Evolutionary conservation across 1,140 invertebrate genomes (phyloP), one percentile per base, ranked within the genome.

Genomic region (Drosophila bocki): DNA sequence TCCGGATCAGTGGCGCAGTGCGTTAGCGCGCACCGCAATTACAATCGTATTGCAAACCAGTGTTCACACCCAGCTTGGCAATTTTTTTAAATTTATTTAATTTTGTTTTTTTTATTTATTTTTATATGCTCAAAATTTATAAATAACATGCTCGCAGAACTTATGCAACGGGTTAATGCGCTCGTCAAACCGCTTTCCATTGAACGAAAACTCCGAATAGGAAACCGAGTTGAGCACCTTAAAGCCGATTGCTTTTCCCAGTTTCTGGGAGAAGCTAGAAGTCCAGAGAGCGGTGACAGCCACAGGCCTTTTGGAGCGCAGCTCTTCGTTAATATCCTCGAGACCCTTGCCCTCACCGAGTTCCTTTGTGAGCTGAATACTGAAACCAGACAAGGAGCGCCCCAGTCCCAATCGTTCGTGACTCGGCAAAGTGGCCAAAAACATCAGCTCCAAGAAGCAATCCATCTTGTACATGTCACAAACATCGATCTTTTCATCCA

Each of bases 391-490:
- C 12, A 96, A 70, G 15, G 93, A 61, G 15, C 92, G 93, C 0
- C 93, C 95, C 39, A 96, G 93, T 48, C 94, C 94, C 35, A 93
- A 90, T 4, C 91, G 80, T 33, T 94, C 92, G 44, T 94, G 94
- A 11, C 93, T 82, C 0, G 93, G 92, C 12, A 94, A 60, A 0
- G 95, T 95, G 8, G 93, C 94, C 13, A 96, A 62, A 70, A 96
- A 96, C 95, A 96, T 95, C 13, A 96, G 83, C 88, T 96, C 95
- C 12, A 95, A 78, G n/a, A 95, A 93, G 68, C 95, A 95, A 42
- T 95, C 93, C 0, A 94, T 93, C 12, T 94, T 93, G 68, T 94
- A 95, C 78, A 94, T 93, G 41, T 94, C 92, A 81, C 95, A 96
- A 0, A 96, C 92, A 92, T 96, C 94, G 22, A 94, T 92, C 70